phyloP scores from a whole-genome alignment of 2,113 vertebrate genomes.

The Myrmecophaga tridactyla region DNA sequence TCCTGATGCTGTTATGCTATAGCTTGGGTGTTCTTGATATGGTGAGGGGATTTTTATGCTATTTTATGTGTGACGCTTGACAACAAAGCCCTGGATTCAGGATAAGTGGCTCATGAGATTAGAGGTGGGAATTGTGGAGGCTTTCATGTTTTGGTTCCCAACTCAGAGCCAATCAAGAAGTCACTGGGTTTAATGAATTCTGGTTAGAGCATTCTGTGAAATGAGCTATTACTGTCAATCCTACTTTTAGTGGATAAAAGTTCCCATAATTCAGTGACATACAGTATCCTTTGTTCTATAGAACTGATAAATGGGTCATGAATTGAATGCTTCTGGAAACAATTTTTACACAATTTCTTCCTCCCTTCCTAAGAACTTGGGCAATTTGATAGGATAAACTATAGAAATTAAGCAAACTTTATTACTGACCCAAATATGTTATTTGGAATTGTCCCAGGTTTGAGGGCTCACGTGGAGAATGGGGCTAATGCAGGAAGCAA shows the following conservation, averaged over 20 bases:
- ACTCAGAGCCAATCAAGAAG: conserved; percentile 61
- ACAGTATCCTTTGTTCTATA: conserved; percentile 47
- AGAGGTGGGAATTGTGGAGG: conserved; percentile 54
- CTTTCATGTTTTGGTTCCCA: conserved; percentile 64
- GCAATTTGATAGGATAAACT: conserved; percentile 52
- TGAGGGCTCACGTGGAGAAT: background rate
- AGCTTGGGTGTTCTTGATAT: conserved; percentile 23
- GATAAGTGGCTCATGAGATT: conserved; percentile 49
- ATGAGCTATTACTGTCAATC: conserved; percentile 69
- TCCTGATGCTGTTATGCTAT: background rate
- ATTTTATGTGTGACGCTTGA: background rate
- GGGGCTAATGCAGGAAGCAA: background rate
- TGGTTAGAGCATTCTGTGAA: conserved; percentile 58
- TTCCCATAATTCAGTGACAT: conserved; percentile 20
- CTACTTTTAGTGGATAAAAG: conserved; percentile 58
- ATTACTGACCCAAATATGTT: conserved; percentile 13
- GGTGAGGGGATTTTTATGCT: conserved; percentile 22
- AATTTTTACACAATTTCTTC: conserved; percentile 39
- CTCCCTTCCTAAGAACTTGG: conserved; percentile 3
- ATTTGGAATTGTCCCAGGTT: conserved; percentile 13
- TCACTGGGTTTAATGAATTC: conserved; percentile 52
- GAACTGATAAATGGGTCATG: conserved; percentile 56
- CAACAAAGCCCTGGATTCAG: conserved; percentile 58
- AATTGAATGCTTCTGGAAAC: conserved; percentile 66
- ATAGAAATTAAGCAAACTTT: conserved; percentile 54